Percentiles rank a stretch among this genome's conserved stretches.
Evolutionary conservation across 2,113 vertebrate species (phyloP).

Genomic region (Gnathonemus longibarbis): DNA sequence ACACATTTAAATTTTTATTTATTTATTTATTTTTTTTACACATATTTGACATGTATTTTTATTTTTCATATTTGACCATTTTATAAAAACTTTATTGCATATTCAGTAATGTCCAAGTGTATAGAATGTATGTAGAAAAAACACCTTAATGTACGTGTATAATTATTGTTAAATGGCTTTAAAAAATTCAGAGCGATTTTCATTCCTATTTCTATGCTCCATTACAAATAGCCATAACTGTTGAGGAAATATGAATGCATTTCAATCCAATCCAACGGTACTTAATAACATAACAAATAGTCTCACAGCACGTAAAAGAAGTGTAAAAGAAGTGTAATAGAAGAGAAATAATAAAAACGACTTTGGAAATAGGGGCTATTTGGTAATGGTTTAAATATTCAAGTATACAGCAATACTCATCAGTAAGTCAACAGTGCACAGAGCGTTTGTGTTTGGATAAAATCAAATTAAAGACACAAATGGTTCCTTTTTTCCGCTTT

Average conservation of each 20-base stretch:
- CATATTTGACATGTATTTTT: background rate
- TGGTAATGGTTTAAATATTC: background rate
- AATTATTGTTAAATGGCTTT: constrained; percentile 2
- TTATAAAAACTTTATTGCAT: background rate
- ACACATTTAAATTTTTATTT: background rate
- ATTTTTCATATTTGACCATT: background rate
- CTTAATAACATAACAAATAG: background rate
- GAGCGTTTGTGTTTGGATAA: background rate
- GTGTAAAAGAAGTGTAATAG: background rate
- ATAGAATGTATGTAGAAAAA: background rate
- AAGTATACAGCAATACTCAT: background rate
- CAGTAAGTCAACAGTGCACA: background rate
- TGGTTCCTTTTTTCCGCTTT: background rate
- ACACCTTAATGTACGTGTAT: background rate
- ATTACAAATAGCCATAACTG: constrained; percentile 9
- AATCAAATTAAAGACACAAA: background rate
- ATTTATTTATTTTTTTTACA: background rate
- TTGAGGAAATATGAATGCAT: background rate
- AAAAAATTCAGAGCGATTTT: background rate
- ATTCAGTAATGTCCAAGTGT: background rate
- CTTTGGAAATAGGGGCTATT: background rate
- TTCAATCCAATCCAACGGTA: background rate
- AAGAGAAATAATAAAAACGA: background rate
- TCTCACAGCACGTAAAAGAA: background rate
- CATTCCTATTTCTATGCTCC: background rate